Base-by-base conservation (phyloP, 2,888 invertebrate species). In the Hedya salicella region DNA sequence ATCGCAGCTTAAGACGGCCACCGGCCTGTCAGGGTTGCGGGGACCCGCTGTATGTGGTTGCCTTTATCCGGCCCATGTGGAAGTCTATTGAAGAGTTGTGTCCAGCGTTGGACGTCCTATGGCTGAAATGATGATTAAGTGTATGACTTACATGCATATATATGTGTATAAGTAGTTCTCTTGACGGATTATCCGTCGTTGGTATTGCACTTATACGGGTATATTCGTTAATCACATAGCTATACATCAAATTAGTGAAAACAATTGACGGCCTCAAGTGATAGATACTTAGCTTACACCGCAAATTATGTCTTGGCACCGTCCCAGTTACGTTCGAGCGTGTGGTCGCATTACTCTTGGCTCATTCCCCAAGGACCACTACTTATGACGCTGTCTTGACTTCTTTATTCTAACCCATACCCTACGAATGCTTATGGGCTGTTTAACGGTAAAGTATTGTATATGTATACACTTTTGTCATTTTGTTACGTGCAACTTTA, bases 341-440 rank as follows among this genome's bases (percentile, higher is more conserved):
- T 53, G 53, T 66, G 66, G 66, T 66, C 32, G 32, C 61, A 61
- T 54, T 61, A 66, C 53, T 54, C 61, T 48, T 61, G 19, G 60
- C 74, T 74, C 76, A 75, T 79, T 79, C 80, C 82, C 81, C 67
- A 72, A 72, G 76, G 80, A 79, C 76, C 75, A 71, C 76, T 81
- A 76, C 81, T 85, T 82, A 82, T 78, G 78, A 79, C 73, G 71
- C 77, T 74, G 75, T 78, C 80, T 75, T 75, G 76, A 78, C n/a
- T 77, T 70, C 76, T 76, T 75, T 78, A 77, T 78, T 73, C 75
- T 68, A 69, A 66, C 70, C 73, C 75, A 75, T 78, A 75, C 74
- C 72, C 62, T 70, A 71, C 62, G 71, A 71, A 74, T 71, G 65
- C 70, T 69, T 69, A 71, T 67, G 63, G 49, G 46, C 32, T 57